Conservation (phyloP, 2,113 vertebrate species). For the Recurvirostra avosetta region DNA sequence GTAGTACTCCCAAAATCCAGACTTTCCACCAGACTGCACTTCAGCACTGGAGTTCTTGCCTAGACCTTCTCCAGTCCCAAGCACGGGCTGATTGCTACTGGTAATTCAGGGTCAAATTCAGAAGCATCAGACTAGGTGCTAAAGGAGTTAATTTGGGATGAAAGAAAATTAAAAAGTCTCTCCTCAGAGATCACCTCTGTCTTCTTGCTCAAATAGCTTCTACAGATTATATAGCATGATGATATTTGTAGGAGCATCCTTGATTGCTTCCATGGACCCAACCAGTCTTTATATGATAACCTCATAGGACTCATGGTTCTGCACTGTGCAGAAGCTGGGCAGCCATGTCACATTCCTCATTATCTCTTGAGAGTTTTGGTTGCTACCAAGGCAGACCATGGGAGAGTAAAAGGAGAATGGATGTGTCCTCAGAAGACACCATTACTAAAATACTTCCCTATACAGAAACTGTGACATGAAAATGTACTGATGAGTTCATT, state of each 20-base stretch:
- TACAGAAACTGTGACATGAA: slow-evolving; percentile 1
- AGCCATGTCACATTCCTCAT: not conserved
- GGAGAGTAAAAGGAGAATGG: not conserved
- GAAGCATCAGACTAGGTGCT: not conserved
- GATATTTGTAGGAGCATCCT: not conserved
- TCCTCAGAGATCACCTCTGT: not conserved
- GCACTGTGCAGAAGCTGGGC: not conserved
- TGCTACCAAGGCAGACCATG: not conserved
- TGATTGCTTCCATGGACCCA: not conserved
- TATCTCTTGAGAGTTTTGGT: not conserved
- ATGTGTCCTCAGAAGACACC: not conserved
- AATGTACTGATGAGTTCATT: not conserved
- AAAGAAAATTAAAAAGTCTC: not conserved
- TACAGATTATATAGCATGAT: not conserved
- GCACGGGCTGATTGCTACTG: not conserved
- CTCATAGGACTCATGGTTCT: not conserved
- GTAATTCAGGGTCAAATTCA: not conserved
- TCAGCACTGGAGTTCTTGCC: not conserved
- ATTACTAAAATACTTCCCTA: not conserved
- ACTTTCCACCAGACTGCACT: not conserved
- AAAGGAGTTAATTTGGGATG: not conserved
- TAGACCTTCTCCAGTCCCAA: not conserved
- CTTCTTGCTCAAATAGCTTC: not conserved
- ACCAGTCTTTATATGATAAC: not conserved
- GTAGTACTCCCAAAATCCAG: not conserved